phyloP scores from a whole-genome alignment of 2,888 invertebrate genomes.

The Limnephilus lunatus region DNA sequence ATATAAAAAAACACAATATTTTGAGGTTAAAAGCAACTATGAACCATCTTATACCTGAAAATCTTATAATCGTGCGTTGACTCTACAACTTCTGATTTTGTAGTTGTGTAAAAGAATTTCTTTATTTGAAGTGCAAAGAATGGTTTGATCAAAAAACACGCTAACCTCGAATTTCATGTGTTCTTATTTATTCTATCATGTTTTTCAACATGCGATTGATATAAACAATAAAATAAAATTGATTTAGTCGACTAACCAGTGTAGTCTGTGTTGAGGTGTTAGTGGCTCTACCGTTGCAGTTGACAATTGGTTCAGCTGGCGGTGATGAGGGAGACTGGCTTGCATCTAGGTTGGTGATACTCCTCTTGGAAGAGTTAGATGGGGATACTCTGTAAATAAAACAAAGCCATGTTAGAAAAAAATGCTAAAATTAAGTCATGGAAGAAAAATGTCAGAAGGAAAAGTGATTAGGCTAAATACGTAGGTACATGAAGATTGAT shows the following conservation, averaged over 20 bases:
- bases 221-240: neutral
- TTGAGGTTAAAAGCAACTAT: too few species aligned
- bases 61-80: too few species aligned
- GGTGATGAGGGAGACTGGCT: constrained; percentile 64
- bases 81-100: too few species aligned
- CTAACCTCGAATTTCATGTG: too few species aligned
- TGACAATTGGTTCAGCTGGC: constrained; percentile 66
- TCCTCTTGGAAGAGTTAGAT: constrained; percentile 82
- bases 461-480: neutral
- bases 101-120: too few species aligned
- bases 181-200: too few species aligned
- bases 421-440: neutral
- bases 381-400: constrained; percentile 82
- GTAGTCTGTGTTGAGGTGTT: constrained; percentile 87
- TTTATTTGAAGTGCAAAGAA: too few species aligned
- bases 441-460: neutral
- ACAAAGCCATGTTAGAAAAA: neutral
- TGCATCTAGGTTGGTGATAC: constrained; percentile 70
- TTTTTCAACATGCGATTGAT: neutral
- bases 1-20: too few species aligned
- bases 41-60: too few species aligned
- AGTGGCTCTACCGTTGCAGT: constrained; percentile 73
- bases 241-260: constrained; percentile 77
- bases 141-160: too few species aligned
- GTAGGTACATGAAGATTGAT: neutral